Base-by-base conservation (phyloP, 2,113 vertebrate species). In the Heliornis fulica region DNA sequence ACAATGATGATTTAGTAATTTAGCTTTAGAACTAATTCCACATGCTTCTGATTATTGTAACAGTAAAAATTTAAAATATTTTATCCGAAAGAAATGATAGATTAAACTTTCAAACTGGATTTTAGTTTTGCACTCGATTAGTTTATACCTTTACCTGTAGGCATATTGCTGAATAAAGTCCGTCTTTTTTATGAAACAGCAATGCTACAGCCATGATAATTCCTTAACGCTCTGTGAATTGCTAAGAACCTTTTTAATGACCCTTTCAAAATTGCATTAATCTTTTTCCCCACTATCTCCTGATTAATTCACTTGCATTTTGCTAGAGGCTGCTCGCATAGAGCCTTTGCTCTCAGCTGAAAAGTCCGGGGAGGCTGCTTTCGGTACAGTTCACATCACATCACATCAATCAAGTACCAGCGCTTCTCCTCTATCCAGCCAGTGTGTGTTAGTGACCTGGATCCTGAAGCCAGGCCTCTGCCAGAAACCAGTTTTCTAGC, bases 21-120 rank as follows among this genome's bases (percentile, higher is more conserved):
- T 90, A 84, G 76, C 40, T 71, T 92, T 19, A 82, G 38, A 92
- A 86, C 32, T 57, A 53, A 95, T 69, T 94, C 59, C 59, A 76
- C 40, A 26, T 54, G 59, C 56, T 28, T 56, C 41, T 93, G 69
- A 94, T 75, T 93, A 90, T 94, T 96, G 90, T 20, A 96, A 34
- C 57, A 76, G 32, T 9, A 2, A 65, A 80, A 93, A 80, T n/a
- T 75, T 76, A 61, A 92, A 66, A 89, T 94, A 76, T 12, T 43
- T 77, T 41, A 13, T 76, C 46, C 70, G 65, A 94, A 21, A 70
- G 11, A 94, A 93, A 91, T 36, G 20, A 78, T 4, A 9, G 57
- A 53, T 82, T 89, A 87, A 93, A 40, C 43, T 76, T 90, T 83
- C 83, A 89, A 94, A 69, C 2, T 79, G 3, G 0, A 46, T 75